Evolutionary conservation across 1,140 invertebrate genomes (phyloP), one percentile per base, ranked within the genome.

Genomic region (Atta colombica): DNA sequence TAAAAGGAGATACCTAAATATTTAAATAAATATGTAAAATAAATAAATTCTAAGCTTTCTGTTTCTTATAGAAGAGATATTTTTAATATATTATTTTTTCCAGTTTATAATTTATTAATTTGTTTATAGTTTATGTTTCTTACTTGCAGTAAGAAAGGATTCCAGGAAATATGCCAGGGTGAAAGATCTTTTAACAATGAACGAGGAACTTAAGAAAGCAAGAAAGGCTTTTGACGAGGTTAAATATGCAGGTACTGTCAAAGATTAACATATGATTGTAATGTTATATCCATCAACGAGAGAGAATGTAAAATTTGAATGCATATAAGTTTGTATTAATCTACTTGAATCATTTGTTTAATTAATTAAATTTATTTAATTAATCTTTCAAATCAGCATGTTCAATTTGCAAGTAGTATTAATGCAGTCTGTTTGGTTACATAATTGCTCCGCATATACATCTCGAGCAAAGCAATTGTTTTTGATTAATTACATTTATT

Each of bases 141-240:
- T 25, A 10, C 75, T 84, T 91, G 66, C 71, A 95, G 99, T 99
- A n/a, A 96, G 99, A 39, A 99, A 99, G 96, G 99, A 99, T 96
- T 96, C 97, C 53, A 96, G 99, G 89, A 99, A 99, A 95, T 99
- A 99, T 96, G 99, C 99, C n/a, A 96, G 99, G 92, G 99, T 99
- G 0, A 99, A 99, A 96, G 99, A 99, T 95, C 96, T 99, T 6
- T 95, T 99, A 2, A 99, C 98, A 68, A 99, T 99, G 99, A 99
- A 99, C 96, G 99, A 99, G 96, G 99, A 99, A 96, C 96, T 99
- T 31, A 99, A 99, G 94, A 99, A 99, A 96, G 99, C 99, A 39
- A 96, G 99, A 91, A 99, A 99, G 96, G 99, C 99, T 89, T 99
- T 99, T 96, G 99, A 99, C 96, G 99, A 99, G 97, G 99, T 99